Evolutionary conservation across 2,113 vertebrate genomes (phyloP), one percentile per base, ranked within the genome.

Genomic region (Corythornis cristatus): DNA sequence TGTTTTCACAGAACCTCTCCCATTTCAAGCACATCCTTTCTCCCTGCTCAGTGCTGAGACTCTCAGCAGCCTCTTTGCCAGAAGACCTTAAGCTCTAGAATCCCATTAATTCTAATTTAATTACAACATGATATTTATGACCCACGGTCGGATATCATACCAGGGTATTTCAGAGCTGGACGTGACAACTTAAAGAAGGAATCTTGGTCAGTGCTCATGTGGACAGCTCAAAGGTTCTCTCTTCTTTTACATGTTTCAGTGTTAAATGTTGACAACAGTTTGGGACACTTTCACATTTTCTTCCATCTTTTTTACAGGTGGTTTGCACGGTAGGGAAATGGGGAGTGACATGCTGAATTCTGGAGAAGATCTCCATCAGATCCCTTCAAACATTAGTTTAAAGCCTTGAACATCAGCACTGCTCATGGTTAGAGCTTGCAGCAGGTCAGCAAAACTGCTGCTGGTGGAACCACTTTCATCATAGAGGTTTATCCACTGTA

Each of bases 131-230:
- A 7, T 66, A 46, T 70, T 86, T 66, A 51, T 21, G 61, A 42
- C 8, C 57, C 28, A 11, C 0, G 19, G 15, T n/a, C 66, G 66
- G 73, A 82, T 43, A 56, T 18, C 48, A 8, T 12, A 18, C 2
- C 8, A 15, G 33, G 14, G 35, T 20, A 50, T 53, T 57, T 65
- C 18, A 7, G 3, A 86, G 28, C 56, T 79, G 35, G 66, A 71
- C 16, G 43, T 46, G 51, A 48, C 16, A 51, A 8, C n/a, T 33
- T 29, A 0, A 46, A 50, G 25, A 61, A n/a, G 1, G 2, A 65
- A 65, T 45, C 73, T 37, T 84, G 22, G 50, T 17, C 62, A 8
- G 51, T 10, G 74, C 56, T 92, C 28, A 11, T 25, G 26, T 68
- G 71, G 43, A 25, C 70, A 68, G 40, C 33, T 68, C 65, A 60